Evolutionary conservation across 2,888 invertebrate species (phyloP).

Genomic region (Oscheius myriophilus): DNA sequence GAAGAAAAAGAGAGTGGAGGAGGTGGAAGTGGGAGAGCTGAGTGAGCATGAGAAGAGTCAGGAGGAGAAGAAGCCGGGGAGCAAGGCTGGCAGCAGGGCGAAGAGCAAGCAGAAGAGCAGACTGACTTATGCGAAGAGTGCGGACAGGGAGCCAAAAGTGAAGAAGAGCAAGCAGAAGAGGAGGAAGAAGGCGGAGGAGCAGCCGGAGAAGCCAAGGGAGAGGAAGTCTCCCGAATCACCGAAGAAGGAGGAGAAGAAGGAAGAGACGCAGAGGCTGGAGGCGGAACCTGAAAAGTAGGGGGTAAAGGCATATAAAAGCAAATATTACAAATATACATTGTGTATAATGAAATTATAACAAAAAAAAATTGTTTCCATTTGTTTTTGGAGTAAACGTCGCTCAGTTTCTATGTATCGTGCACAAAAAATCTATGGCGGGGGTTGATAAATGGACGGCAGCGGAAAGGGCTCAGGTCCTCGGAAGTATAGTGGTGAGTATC

Average conservation of each 20-base stretch:
- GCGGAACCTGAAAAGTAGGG: too few species aligned
- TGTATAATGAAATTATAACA: too few species aligned
- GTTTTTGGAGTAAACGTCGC: too few species aligned
- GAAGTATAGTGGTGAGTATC: slow-evolving; percentile 69
- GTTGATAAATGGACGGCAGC: too few species aligned
- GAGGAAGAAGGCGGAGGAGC: neutral
- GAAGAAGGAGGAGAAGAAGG: neutral
- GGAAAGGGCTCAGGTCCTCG: too few species aligned
- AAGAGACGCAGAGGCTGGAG: neutral
- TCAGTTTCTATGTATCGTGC: too few species aligned
- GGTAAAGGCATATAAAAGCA: too few species aligned
- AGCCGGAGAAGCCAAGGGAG: neutral
- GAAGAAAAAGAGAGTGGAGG: neutral
- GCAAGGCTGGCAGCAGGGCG: neutral
- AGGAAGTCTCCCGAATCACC: neutral
- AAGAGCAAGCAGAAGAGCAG: neutral
- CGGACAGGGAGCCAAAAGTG: neutral
- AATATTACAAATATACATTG: too few species aligned
- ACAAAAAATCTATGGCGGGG: too few species aligned
- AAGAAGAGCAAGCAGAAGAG: neutral
- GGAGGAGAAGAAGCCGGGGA: slow-evolving; percentile 3
- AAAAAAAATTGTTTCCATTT: too few species aligned
- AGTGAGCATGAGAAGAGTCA: neutral
- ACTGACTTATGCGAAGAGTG: neutral
- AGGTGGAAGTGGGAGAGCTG: neutral